Conservation (phyloP, 2,888 invertebrate genomes). For the Keiferia lycopersicella region DNA sequence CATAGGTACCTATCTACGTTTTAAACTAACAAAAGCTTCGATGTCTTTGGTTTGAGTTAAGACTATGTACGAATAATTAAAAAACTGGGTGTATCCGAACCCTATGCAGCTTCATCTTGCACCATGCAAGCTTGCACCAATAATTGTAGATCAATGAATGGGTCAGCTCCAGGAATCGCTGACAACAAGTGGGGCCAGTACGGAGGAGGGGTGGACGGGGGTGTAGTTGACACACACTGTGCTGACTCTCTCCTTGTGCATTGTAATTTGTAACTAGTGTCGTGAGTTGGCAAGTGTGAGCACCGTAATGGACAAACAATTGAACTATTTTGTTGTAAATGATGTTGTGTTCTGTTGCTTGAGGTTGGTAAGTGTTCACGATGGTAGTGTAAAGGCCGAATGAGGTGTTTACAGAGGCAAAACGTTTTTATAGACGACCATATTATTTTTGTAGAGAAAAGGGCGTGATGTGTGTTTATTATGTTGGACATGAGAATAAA, state of each 20-base stretch:
- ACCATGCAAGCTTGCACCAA: slow-evolving; percentile 45
- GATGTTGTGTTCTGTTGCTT: not conserved
- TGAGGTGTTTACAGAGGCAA: too few species aligned
- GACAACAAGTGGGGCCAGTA: slow-evolving; percentile 40
- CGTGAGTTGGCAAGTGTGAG: slow-evolving; percentile 17
- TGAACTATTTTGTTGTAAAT: slow-evolving; percentile 13
- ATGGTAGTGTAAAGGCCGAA: not conserved
- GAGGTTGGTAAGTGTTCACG: not conserved
- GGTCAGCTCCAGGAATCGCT: slow-evolving; percentile 51
- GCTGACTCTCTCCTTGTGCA: slow-evolving; percentile 40
- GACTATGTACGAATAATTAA: too few species aligned
- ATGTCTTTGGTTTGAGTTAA: too few species aligned
- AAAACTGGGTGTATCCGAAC: slow-evolving; percentile 28
- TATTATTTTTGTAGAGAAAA: too few species aligned
- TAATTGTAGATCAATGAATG: slow-evolving; percentile 59
- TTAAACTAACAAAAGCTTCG: too few species aligned
- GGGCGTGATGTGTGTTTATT: too few species aligned
- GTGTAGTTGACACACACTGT: slow-evolving; percentile 47
- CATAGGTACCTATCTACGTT: too few species aligned
- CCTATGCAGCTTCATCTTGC: slow-evolving; percentile 25
- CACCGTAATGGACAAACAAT: slow-evolving; percentile 28
- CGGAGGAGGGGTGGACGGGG: slow-evolving; percentile 27
- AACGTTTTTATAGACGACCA: too few species aligned
- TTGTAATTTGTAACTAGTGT: slow-evolving; percentile 29
- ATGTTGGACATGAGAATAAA: too few species aligned